These are phyloP conservation scores for Drosophila ezoana DNA, from an alignment of 2,888 invertebrate species.

Conservation along the genomic window DNA sequence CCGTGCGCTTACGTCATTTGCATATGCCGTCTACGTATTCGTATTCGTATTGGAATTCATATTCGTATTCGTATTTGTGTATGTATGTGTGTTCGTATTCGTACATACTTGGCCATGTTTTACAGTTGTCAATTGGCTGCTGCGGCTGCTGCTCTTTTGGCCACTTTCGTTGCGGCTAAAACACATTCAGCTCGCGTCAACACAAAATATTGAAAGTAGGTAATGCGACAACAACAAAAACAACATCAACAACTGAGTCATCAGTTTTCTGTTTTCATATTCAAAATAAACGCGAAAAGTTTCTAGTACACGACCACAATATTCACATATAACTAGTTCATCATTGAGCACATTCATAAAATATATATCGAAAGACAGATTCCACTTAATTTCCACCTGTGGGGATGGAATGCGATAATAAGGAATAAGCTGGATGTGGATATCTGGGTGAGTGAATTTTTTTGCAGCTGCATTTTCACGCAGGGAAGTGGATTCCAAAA, in stretches of 20 bases:
- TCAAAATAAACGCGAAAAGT: constrained; percentile 16
- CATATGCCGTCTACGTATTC: constrained; percentile 21
- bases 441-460: too few relatives aligned
- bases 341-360: background rate
- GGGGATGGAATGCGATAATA: background rate
- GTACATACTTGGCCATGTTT: constrained; percentile 69
- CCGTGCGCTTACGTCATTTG: constrained; percentile 73
- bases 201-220: constrained; percentile 69
- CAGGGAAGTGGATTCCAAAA: too few relatives aligned
- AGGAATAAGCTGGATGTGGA: background rate
- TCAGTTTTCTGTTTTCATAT: constrained; percentile 44
- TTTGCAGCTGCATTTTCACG: too few relatives aligned
- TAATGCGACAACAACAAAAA: constrained; percentile 53
- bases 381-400: background rate
- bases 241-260: constrained; percentile 54
- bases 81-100: constrained; percentile 29
- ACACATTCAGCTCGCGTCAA: constrained; percentile 51
- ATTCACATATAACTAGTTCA: constrained; percentile 14
- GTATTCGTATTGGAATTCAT: constrained; percentile 21
- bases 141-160: constrained; percentile 27
- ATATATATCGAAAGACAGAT: too few relatives aligned
- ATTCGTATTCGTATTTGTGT: constrained; percentile 21
- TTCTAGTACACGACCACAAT: constrained; percentile 27
- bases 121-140: constrained; percentile 73
- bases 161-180: constrained; percentile 20